Evolutionary conservation across 2,888 invertebrate genomes (phyloP).

Genomic region (Epinotia bilunana): DNA sequence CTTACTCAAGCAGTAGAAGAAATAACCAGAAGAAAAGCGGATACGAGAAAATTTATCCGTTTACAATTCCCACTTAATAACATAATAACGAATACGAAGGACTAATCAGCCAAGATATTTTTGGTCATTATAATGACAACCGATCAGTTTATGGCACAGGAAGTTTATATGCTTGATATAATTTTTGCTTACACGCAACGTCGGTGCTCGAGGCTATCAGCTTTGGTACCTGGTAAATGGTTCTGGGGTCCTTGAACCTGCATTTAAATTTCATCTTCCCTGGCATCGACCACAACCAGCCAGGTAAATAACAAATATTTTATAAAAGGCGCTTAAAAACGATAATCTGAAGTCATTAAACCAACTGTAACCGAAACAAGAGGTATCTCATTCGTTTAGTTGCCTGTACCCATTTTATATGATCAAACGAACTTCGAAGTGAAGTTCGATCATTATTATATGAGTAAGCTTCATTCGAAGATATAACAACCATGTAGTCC

Average conservation of each 20-base stretch:
- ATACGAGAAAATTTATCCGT: background rate
- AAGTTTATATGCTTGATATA: background rate
- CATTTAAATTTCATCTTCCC: conserved; percentile 44
- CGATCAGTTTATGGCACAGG: conserved; percentile 14
- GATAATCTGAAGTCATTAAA: background rate
- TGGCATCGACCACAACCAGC: conserved; percentile 6
- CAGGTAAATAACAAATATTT: conserved; percentile 6
- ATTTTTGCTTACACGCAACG: conserved; percentile 62
- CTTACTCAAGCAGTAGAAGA: background rate
- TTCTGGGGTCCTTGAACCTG: conserved; percentile 70
- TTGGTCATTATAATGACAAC: background rate
- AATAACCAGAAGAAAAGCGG: background rate
- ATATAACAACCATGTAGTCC: too few species aligned
- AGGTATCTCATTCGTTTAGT: background rate
- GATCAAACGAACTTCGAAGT: too few species aligned
- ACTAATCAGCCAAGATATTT: background rate
- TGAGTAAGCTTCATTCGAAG: too few species aligned
- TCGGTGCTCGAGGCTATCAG: conserved; percentile 60
- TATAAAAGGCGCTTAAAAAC: background rate
- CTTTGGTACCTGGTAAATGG: conserved; percentile 70
- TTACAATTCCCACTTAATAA: background rate
- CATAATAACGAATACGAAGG: background rate
- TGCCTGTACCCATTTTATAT: background rate
- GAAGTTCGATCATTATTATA: too few species aligned
- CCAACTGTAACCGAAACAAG: background rate